phyloP scores from a whole-genome alignment of 1,140 invertebrate genomes.

The Scaptomyza graminum region DNA sequence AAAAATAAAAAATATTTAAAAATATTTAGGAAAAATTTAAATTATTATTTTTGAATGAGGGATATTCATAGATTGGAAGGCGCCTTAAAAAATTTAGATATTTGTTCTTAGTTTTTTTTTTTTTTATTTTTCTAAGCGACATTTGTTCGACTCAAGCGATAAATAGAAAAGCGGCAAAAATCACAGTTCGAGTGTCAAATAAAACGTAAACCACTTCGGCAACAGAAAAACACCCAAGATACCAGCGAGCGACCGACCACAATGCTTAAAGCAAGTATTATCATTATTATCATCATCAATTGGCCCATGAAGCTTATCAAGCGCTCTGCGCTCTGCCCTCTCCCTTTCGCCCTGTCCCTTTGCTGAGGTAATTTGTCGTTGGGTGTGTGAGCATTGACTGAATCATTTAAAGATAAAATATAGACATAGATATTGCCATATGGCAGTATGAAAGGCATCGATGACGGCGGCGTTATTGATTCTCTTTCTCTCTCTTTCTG shows the following conservation, averaged over 20 bases:
- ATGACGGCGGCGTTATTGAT: conserved; percentile 31
- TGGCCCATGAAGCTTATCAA: conserved; percentile 28
- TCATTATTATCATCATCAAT: not conserved
- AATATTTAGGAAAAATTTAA: too few species aligned
- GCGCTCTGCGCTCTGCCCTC: not conserved
- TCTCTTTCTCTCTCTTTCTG: not conserved
- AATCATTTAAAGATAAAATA: conserved; percentile 29
- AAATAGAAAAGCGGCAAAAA: not conserved
- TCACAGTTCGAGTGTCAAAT: not conserved
- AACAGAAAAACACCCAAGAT: not conserved
- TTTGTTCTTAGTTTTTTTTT: too few species aligned
- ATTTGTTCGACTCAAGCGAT: too few species aligned
- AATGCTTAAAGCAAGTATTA: too few species aligned
- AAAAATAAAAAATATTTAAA: too few species aligned
- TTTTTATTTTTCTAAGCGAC: too few species aligned
- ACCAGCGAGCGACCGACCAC: not conserved
- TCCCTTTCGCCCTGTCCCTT: too few species aligned
- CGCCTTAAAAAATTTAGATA: too few species aligned
- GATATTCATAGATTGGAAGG: too few species aligned
- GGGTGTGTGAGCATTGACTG: conserved; percentile 21
- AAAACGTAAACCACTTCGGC: too few species aligned
- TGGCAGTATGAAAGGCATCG: not conserved
- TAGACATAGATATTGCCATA: conserved; percentile 13
- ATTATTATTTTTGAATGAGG: too few species aligned
- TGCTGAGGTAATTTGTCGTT: conserved; percentile 31